phyloP scores from a whole-genome alignment of 2,888 invertebrate genomes.

The Drosophila cognata region DNA sequence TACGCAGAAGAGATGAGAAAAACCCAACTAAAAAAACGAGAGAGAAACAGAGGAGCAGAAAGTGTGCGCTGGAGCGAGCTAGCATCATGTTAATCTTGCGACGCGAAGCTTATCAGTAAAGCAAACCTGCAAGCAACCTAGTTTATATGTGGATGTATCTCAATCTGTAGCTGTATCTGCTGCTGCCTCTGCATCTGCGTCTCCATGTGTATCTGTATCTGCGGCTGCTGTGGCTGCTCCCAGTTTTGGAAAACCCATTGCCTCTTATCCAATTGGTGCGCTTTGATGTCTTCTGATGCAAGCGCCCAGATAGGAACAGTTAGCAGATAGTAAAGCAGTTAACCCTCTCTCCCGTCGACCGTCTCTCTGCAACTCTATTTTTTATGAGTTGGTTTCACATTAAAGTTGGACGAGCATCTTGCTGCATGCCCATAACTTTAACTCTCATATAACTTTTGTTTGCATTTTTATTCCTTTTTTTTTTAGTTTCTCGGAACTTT shows the following conservation, averaged over 20 bases:
- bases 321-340: conserved; percentile 50
- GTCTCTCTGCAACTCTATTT: conserved; percentile 35
- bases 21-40: background rate
- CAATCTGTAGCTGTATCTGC: conserved; percentile 40
- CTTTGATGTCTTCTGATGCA: conserved; percentile 70
- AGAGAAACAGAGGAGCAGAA: conserved; percentile 6
- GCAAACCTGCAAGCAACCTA: conserved; percentile 69
- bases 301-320: conserved; percentile 65
- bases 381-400: conserved; percentile 58
- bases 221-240: conserved; percentile 52
- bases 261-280: conserved; percentile 39
- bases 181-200: conserved; percentile 27
- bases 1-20: conserved; percentile 58
- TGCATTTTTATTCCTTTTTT: conserved; percentile 67
- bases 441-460: conserved; percentile 66
- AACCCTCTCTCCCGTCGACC: conserved; percentile 15
- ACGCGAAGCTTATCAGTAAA: conserved; percentile 60
- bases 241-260: conserved; percentile 30
- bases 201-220: conserved; percentile 36
- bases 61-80: conserved; percentile 5
- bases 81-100: conserved; percentile 70
- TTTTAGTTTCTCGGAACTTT: conserved; percentile 36
- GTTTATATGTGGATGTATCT: conserved; percentile 71
- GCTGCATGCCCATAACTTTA: conserved; percentile 63
- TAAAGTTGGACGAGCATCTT: conserved; percentile 36